These are phyloP conservation scores for human (Homo sapiens) DNA, from an alignment of 2,113 vertebrate genomes.

Conservation along the genomic window DNA sequence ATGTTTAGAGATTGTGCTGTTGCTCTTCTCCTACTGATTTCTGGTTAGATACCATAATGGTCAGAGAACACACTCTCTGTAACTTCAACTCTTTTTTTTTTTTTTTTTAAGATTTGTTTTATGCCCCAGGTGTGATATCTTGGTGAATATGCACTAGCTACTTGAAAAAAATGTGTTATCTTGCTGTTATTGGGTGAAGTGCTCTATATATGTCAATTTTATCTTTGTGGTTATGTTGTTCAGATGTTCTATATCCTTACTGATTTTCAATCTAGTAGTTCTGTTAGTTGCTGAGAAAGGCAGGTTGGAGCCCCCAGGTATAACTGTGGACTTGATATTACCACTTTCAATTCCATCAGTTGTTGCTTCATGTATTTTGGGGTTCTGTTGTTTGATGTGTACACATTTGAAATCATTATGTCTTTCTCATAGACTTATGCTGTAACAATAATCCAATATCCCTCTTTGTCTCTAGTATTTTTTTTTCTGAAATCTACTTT, in stretches of 20 bases:
- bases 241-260: neutral
- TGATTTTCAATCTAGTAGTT: neutral
- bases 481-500: neutral
- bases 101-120: neutral
- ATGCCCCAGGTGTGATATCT: neutral
- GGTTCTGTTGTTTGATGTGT: neutral
- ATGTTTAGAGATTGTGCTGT: neutral
- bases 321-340: neutral
- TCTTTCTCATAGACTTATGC: neutral
- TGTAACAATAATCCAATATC: neutral
- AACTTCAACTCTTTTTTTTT: neutral
- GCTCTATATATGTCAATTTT: neutral
- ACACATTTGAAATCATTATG: neutral
- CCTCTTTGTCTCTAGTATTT: neutral
- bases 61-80: neutral
- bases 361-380: neutral
- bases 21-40: neutral
- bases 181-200: neutral
- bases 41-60: neutral
- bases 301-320: neutral
- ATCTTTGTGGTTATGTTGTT: neutral
- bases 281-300: neutral
- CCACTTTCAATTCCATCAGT: neutral
- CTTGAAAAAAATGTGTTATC: neutral
- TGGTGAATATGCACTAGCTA: neutral